Conservation (phyloP, 2,113 vertebrate species). For the Thamnaconus septentrionalis region DNA sequence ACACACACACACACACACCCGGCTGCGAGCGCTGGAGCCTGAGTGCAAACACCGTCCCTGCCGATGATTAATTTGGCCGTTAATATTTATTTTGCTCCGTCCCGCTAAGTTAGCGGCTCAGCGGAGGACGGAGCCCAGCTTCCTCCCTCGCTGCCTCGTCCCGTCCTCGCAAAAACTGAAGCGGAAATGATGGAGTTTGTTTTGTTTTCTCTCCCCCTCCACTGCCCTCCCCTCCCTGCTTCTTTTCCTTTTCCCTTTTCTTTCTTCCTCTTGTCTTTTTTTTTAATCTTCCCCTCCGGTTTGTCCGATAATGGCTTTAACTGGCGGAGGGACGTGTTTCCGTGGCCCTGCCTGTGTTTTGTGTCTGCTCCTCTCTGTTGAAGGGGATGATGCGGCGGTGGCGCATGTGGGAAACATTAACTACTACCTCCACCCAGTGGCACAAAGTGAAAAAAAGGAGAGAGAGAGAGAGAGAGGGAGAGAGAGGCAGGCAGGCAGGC, state of each 20-base stretch:
- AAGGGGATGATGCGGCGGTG: slow-evolving; percentile 16
- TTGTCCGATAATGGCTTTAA: slow-evolving; percentile 28
- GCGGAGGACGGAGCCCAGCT: slow-evolving; percentile 51
- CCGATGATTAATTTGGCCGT: slow-evolving; percentile 72
- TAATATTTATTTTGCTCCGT: slow-evolving; percentile 75
- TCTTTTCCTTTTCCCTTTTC: not conserved
- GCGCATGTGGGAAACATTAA: slow-evolving; percentile 66
- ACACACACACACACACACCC: slow-evolving; percentile 19
- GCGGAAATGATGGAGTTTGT: slow-evolving; percentile 8
- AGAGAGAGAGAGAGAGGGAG: not conserved
- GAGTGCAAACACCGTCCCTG: slow-evolving; percentile 67
- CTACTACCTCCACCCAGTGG: slow-evolving; percentile 80
- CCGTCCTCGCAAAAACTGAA: slow-evolving; percentile 29
- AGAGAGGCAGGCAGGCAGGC: slow-evolving; percentile 13
- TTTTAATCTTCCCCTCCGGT: not conserved
- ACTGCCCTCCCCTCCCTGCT: not conserved
- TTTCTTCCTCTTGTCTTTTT: not conserved
- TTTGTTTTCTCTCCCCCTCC: no score
- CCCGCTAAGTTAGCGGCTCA: slow-evolving; percentile 58
- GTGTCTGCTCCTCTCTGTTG: slow-evolving; percentile 46
- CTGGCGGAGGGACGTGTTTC: slow-evolving; percentile 1
- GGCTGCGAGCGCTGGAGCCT: slow-evolving; percentile 62
- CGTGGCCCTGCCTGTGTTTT: slow-evolving; percentile 27
- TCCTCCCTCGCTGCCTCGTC: slow-evolving; percentile 30
- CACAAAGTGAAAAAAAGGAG: slow-evolving; percentile 57